Evolutionary conservation across 2,797 vertebrate species (phyloP).

Genomic region (Chlorospingus flavigularis): DNA sequence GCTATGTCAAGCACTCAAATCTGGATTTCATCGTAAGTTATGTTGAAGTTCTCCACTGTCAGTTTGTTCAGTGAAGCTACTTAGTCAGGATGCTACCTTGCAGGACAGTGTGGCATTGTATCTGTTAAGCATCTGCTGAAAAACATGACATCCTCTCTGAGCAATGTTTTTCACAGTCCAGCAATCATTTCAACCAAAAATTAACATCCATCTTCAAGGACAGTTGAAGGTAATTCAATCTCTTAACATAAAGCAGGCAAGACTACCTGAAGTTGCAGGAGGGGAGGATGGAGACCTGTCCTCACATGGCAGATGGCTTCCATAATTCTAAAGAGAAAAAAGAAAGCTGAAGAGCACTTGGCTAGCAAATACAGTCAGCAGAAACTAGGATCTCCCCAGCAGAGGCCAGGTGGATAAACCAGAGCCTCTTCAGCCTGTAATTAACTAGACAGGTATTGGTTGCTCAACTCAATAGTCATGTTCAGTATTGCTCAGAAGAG

Average conservation of each 20-base stretch:
- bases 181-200: not conserved
- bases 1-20: not conserved
- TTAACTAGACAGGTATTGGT: not conserved
- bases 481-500: not conserved
- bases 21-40: not conserved
- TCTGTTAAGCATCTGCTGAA: not conserved
- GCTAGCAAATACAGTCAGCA: not conserved
- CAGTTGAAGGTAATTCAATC: not conserved
- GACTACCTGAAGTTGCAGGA: conserved; percentile 72
- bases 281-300: conserved; percentile 65
- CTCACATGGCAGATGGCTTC: conserved; percentile 60
- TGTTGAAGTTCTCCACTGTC: not conserved
- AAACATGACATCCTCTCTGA: not conserved
- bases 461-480: not conserved
- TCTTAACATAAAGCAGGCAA: not conserved
- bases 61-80: not conserved
- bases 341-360: not conserved
- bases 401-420: not conserved
- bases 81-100: not conserved
- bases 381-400: not conserved
- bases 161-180: conserved; percentile 1
- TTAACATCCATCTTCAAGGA: not conserved
- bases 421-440: not conserved
- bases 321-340: conserved; percentile 50
- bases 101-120: not conserved